Base-by-base conservation (phyloP, 92 coral and sea anemone genomes). In the Porites divaricata region DNA sequence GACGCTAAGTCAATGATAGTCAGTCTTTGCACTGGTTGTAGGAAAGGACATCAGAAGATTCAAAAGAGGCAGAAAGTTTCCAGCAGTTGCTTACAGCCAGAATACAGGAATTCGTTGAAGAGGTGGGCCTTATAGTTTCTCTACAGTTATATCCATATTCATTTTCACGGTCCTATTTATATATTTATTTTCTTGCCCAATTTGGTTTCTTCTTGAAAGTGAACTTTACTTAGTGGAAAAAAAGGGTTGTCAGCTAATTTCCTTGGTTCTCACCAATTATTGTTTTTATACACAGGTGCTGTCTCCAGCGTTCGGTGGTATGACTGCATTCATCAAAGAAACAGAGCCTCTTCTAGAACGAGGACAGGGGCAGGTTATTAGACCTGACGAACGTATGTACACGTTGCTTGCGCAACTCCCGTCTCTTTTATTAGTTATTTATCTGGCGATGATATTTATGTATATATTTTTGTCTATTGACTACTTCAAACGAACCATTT, bases 1-100 rank as follows among this genome's bases (percentile, higher is more conserved):
- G 45, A 35, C 45, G 45, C 6, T 35, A 35, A 35, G 45, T 35
- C 45, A 35, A 35, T 0, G 6, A 4, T 56, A 12, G 10, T 25
- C 41, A 9, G 8, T 2, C 41, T 2, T 62, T 41, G 28, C 15
- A 9, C 24, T 65, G 20, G 1, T 14, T 70, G 19, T 65, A 96
- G 99, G 99, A 96, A 75, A 87, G 99, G 75, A 96, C 98, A 45
- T 95, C 99, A 10, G 99, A 96, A 89, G 99, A 96, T 74, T 96
- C 99, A 3, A 94, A 93, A 71, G 99, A 96, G 80, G 98, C 94
- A 12, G 99, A 96, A 77, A 96, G 98, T 68, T 96, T 96, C 79
- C 99, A 96, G 63, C 98, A 96, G 89, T 90, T 96, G 58, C 92
- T 96, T 21, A 95, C 95, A 19, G 99, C 99, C 63, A 95, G 99